Evolutionary conservation across 2,113 vertebrate genomes (phyloP).

Genomic region (Anoplopoma fimbria): DNA sequence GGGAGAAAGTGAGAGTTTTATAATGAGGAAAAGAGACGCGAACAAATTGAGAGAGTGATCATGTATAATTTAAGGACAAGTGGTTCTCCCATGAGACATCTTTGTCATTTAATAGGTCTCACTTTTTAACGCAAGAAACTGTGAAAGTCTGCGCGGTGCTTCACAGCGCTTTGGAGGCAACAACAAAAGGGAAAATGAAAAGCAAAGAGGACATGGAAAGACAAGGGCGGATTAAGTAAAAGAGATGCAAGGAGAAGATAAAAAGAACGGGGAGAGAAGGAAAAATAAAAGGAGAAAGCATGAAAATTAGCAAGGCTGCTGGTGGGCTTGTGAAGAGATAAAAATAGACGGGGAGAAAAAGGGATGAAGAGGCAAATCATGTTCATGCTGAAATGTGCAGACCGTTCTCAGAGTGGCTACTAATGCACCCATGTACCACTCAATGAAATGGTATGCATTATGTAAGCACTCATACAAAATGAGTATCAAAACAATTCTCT

Average conservation of each 20-base stretch:
- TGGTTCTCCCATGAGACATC: constrained; percentile 58
- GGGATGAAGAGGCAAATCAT: constrained; percentile 32
- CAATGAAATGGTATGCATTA: not conserved
- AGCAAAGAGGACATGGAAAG: constrained; percentile 25
- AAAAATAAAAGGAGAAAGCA: constrained; percentile 45
- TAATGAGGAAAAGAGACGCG: not conserved
- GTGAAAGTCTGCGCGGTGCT: not conserved
- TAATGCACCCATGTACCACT: constrained; percentile 16
- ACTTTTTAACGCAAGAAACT: constrained; percentile 60
- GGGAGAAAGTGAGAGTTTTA: not conserved
- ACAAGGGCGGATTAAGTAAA: constrained; percentile 35
- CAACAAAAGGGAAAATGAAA: constrained; percentile 32
- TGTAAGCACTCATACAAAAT: not conserved
- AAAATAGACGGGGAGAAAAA: constrained; percentile 51
- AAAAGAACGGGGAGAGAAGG: constrained; percentile 26
- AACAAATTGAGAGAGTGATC: constrained; percentile 53
- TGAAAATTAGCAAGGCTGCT: constrained; percentile 38
- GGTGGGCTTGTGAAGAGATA: constrained; percentile 57
- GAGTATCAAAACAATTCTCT: not conserved
- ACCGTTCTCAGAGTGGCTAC: constrained; percentile 2
- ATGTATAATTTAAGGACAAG: constrained; percentile 72
- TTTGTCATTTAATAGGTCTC: constrained; percentile 71
- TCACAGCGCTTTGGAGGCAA: constrained; percentile 29
- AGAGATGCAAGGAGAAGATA: constrained; percentile 49
- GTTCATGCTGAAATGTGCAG: constrained; percentile 44